Conservation (phyloP, 2,888 invertebrate species). For the Drosophila monieri region DNA sequence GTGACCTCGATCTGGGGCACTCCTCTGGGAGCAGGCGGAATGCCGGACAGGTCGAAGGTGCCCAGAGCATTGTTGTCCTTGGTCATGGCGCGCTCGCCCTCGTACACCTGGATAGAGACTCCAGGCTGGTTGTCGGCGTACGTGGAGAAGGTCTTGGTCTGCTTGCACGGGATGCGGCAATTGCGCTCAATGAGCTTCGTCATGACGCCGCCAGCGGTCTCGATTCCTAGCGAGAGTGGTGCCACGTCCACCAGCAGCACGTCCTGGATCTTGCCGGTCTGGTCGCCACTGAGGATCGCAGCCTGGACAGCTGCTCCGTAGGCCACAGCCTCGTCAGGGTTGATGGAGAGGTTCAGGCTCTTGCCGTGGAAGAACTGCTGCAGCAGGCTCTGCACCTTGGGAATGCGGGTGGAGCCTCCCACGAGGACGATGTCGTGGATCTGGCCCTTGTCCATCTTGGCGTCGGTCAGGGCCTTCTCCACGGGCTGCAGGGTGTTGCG, state of each 20-base stretch:
- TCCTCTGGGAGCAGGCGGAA: slow-evolving; percentile 95
- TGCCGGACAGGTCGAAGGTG: slow-evolving; percentile 96
- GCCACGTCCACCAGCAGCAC: slow-evolving; percentile 89
- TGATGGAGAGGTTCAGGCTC: slow-evolving; percentile 89
- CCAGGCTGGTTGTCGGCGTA: slow-evolving; percentile 92
- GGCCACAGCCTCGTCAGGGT: slow-evolving; percentile 92
- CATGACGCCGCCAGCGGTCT: slow-evolving; percentile 93
- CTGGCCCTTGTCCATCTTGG: slow-evolving; percentile 90
- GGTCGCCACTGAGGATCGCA: slow-evolving; percentile 88
- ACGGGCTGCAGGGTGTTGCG: slow-evolving; percentile 90
- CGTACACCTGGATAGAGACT: slow-evolving; percentile 89
- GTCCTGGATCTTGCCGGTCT: slow-evolving; percentile 90
- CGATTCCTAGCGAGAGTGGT: slow-evolving; percentile 89
- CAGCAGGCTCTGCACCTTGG: slow-evolving; percentile 90
- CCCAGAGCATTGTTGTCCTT: slow-evolving; percentile 97
- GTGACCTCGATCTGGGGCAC: slow-evolving; percentile 94
- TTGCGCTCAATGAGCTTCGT: slow-evolving; percentile 90
- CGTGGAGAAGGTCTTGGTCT: slow-evolving; percentile 90
- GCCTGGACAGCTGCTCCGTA: slow-evolving; percentile 91
- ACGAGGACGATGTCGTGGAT: slow-evolving; percentile 93
- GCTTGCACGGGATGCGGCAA: slow-evolving; percentile 89
- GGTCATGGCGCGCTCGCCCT: slow-evolving; percentile 94
- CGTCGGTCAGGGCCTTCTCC: slow-evolving; percentile 90
- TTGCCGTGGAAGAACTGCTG: slow-evolving; percentile 91
- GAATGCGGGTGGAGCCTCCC: slow-evolving; percentile 92